These are phyloP conservation scores for Sorex araneus DNA, from an alignment of 2,113 vertebrate species.

Conservation along the genomic window DNA sequence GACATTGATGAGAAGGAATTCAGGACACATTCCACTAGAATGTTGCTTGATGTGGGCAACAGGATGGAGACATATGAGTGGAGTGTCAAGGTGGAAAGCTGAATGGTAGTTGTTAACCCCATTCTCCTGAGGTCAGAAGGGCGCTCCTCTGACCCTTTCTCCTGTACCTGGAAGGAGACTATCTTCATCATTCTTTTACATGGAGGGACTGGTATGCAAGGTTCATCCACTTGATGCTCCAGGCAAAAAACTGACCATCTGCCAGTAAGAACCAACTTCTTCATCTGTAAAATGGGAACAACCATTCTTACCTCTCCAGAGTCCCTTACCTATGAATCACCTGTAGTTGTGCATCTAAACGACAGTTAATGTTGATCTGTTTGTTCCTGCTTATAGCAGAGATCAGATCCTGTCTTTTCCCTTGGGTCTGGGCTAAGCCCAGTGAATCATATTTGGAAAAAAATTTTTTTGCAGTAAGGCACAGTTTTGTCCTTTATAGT, in stretches of 20 bases:
- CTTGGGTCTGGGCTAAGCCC: neutral
- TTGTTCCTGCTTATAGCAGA: constrained; percentile 35
- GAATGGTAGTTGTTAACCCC: neutral
- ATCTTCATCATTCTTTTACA: neutral
- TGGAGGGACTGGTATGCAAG: neutral
- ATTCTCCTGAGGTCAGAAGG: neutral
- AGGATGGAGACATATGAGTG: neutral
- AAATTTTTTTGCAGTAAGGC: neutral
- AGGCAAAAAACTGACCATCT: neutral
- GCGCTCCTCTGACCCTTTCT: neutral
- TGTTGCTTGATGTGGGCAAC: neutral
- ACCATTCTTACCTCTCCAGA: neutral
- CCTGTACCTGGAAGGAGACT: neutral
- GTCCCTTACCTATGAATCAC: neutral
- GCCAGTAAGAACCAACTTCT: constrained; percentile 22
- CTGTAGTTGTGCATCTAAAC: neutral
- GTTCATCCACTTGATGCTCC: neutral
- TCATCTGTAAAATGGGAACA: neutral
- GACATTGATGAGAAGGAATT: neutral
- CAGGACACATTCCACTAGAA: neutral
- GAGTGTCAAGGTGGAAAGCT: neutral
- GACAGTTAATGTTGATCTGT: neutral
- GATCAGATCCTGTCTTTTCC: neutral
- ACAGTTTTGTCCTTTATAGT: neutral
- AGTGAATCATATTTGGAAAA: constrained; percentile 14